Base-by-base conservation (phyloP, 64 coral and sea anemone genomes). In the Trachythela sp. region DNA sequence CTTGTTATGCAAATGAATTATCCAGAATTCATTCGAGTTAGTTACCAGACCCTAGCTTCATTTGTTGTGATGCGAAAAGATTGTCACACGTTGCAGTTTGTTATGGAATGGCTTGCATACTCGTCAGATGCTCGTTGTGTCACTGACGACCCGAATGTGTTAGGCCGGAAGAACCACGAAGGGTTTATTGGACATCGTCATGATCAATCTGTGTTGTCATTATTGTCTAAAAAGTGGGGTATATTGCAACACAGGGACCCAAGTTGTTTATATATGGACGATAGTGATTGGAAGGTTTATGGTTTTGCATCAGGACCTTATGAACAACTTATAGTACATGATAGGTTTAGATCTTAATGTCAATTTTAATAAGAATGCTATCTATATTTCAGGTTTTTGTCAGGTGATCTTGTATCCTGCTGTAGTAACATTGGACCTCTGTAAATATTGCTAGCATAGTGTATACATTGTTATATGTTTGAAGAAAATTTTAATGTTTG, bases 201-300 rank as follows among this genome's bases (percentile, higher is more conserved):
- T 80, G 75, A 80, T 38, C 75, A 80, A 8, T 80, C 75, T 18
- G 75, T 80, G 30, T 13, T 80, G 75, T 80, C 75, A 14, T 39
- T 80, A 15, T 39, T 80, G 15, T 80, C 75, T 0, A 80, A 80
- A 1, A 80, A 80, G 35, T 80, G 75, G 75, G 75, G 75, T 18
- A 5, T 80, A 10, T 29, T 27, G 3, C 56, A 64, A 27, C 24
- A 64, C 24, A 64, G 56, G 22, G 56, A 64, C 26, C 56, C 56
- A 20, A 64, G 56, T 64, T 2, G 54, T 59, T n/a, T n/a, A 22
- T 59, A 20, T 20, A 59, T 17, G 24, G 15, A 17, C 6, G 54
- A 17, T n/a, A 27, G 56, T 64, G 26, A 9, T 64, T 64, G 1
- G 15, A 64, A 64, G 26, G 26, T 64, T 20, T 3, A 64, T 6